These are phyloP conservation scores for Anarsia innoxiella DNA, from an alignment of 2,888 invertebrate genomes.

Conservation along the genomic window DNA sequence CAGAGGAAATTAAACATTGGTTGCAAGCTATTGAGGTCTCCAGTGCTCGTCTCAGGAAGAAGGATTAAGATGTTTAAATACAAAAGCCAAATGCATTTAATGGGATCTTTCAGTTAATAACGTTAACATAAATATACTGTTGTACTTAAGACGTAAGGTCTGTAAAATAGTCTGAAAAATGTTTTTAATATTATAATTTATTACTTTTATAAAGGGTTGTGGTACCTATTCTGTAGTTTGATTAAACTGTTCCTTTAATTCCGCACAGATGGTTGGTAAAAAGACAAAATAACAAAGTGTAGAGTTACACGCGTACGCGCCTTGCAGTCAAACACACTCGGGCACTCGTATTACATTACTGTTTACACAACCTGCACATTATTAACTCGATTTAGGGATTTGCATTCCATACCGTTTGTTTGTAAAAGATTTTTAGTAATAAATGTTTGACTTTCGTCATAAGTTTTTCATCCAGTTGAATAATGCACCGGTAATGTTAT, in stretches of 20 bases:
- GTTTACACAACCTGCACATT: constrained; percentile 56
- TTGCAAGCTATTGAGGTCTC: constrained; percentile 81
- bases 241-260: constrained; percentile 20
- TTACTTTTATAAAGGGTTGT: constrained; percentile 23
- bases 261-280: constrained; percentile 33
- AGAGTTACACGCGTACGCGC: constrained; percentile 38
- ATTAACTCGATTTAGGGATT: too few species aligned
- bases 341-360: constrained; percentile 51
- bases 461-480: too few species aligned
- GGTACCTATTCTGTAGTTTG: constrained; percentile 16
- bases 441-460: too few species aligned
- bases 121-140: too few species aligned
- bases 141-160: too few species aligned
- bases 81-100: too few species aligned
- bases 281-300: constrained; percentile 33
- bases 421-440: too few species aligned
- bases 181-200: neutral
- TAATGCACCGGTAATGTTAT: too few species aligned
- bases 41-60: constrained; percentile 80
- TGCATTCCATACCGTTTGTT: too few species aligned
- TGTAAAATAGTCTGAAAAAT: too few species aligned
- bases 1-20: constrained; percentile 81
- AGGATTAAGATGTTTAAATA: too few species aligned
- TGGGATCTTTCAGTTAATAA: too few species aligned
- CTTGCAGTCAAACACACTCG: constrained; percentile 29